phyloP scores from a whole-genome alignment of 2,797 vertebrate species.

The Sebastes variabilis region DNA sequence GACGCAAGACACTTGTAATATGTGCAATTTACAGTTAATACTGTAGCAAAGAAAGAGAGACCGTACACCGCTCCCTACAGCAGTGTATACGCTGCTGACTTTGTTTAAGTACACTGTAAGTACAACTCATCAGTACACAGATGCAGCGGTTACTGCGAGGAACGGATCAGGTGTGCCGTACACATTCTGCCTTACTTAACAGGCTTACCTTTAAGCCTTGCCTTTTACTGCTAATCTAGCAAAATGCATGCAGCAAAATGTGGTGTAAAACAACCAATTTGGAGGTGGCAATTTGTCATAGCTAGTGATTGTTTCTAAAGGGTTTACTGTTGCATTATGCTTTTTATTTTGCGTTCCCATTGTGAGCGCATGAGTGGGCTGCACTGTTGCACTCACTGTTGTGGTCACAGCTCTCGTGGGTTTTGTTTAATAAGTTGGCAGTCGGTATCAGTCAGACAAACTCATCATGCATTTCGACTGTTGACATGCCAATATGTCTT shows the following conservation, averaged over 20 bases:
- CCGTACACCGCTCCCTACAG: no score
- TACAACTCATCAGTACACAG: background rate
- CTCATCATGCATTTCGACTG: conserved; percentile 17
- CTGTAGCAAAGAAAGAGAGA: no score
- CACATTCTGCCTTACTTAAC: conserved; percentile 50
- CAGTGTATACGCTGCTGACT: background rate
- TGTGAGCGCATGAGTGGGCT: conserved; percentile 31
- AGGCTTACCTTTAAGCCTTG: conserved; percentile 58
- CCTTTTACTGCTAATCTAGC: conserved; percentile 58
- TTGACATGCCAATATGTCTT: conserved; percentile 43
- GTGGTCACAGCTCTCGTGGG: conserved; percentile 21
- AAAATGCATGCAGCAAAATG: conserved; percentile 41
- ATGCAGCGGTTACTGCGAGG: background rate
- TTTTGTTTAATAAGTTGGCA: conserved; percentile 49
- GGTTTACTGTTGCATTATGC: conserved; percentile 40
- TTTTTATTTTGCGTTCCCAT: conserved; percentile 2
- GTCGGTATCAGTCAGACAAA: conserved; percentile 18
- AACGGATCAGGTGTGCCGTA: conserved; percentile 29
- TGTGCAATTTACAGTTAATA: no score
- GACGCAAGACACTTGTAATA: no score
- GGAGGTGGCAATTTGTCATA: conserved; percentile 62
- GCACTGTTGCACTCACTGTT: conserved; percentile 9
- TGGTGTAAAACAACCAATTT: conserved; percentile 56
- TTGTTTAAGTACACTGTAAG: background rate
- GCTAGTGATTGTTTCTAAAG: conserved; percentile 29